A percentile compares a stretch with the other conserved stretches of the same genome.
phyloP scores from a whole-genome alignment of 2,888 invertebrate genomes.

The Andrena flavipes region DNA sequence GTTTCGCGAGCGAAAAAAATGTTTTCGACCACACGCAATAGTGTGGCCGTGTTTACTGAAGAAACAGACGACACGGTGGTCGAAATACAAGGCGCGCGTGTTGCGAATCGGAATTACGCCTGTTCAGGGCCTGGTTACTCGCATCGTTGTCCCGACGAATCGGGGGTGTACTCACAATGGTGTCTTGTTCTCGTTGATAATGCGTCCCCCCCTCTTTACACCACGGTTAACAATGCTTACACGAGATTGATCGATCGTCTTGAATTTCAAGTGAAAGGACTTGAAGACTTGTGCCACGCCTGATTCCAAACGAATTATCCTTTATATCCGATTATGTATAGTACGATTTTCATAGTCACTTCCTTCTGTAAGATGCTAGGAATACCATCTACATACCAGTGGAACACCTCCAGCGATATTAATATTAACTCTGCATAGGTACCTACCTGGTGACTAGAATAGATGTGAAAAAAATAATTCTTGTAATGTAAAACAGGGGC shows the following conservation, averaged over 20 bases:
- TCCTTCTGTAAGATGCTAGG: neutral
- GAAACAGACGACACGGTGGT: constrained; percentile 62
- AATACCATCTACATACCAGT: neutral
- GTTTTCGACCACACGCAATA: constrained; percentile 69
- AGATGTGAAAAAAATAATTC: neutral
- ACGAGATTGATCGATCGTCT: constrained; percentile 34
- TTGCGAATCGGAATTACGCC: constrained; percentile 59
- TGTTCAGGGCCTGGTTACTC: neutral
- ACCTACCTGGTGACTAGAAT: neutral
- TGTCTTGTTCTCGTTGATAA: constrained; percentile 13
- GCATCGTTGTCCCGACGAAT: constrained; percentile 14
- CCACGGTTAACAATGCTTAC: constrained; percentile 19
- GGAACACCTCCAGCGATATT: constrained; percentile 8
- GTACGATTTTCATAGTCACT: neutral
- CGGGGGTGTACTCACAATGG: constrained; percentile 30
- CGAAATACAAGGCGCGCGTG: constrained; percentile 53
- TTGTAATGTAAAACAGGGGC: neutral
- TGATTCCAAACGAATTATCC: constrained; percentile 9
- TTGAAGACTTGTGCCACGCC: constrained; percentile 7
- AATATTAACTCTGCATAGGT: constrained; percentile 5
- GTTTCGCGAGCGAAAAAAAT: constrained; percentile 55
- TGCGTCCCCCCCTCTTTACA: constrained; percentile 3
- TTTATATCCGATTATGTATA: neutral
- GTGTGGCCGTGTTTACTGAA: constrained; percentile 61
- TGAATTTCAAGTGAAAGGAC: constrained; percentile 19